A percentile compares a stretch with the other conserved stretches of the same genome.
Conservation (phyloP, 2,888 invertebrate species). For the Frankliniella intonsa region DNA sequence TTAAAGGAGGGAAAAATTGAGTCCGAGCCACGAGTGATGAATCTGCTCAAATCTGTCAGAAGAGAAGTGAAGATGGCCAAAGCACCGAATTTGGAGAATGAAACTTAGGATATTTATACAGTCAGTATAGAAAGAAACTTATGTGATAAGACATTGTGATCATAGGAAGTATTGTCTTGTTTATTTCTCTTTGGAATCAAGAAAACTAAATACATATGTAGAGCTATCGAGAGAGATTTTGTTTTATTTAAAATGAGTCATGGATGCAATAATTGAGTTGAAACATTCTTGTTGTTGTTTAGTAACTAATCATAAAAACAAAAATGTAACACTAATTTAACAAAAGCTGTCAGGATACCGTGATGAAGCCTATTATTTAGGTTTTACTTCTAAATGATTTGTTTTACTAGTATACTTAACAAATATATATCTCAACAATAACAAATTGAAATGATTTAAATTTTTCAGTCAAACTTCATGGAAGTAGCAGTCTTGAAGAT, state of each 20-base stretch:
- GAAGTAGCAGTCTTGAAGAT: slow-evolving; percentile 12
- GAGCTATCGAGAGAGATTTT: neutral
- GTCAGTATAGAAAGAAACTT: neutral
- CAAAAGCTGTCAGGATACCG: too few relatives aligned
- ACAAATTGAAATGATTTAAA: neutral
- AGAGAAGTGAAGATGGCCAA: neutral
- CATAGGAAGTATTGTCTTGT: neutral
- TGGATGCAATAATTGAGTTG: too few relatives aligned
- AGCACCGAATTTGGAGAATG: neutral
- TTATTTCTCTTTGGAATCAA: neutral
- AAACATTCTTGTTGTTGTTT: too few relatives aligned
- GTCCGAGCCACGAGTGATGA: neutral
- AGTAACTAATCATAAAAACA: too few relatives aligned
- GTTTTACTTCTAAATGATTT: neutral
- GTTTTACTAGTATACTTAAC: neutral
- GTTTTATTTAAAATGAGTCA: too few relatives aligned
- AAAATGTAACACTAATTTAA: too few relatives aligned
- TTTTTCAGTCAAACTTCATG: slow-evolving; percentile 1
- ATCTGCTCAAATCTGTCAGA: neutral
- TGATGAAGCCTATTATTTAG: neutral
- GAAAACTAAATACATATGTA: neutral
- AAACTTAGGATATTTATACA: neutral
- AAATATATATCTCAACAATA: neutral
- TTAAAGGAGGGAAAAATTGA: neutral
- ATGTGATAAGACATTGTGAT: neutral